phyloP scores from a whole-genome alignment of 2,888 invertebrate genomes.

The Drosophila bunnanda region DNA sequence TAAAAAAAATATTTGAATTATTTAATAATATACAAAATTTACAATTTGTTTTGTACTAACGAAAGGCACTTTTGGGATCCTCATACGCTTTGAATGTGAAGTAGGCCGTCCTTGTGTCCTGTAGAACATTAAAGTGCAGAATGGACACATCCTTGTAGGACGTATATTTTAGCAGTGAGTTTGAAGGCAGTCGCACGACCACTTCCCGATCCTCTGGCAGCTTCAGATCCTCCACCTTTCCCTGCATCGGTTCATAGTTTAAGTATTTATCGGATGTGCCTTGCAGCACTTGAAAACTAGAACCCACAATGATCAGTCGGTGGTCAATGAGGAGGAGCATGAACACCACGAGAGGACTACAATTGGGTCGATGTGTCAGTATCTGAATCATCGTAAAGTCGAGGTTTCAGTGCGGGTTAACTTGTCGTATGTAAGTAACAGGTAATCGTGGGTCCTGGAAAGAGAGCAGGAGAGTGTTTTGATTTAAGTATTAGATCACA shows the following conservation, averaged over 20 bases:
- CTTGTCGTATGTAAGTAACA: neutral
- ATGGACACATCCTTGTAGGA: constrained; percentile 87
- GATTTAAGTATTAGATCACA: neutral
- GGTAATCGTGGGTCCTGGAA: constrained; percentile 7
- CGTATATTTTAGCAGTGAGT: constrained; percentile 85
- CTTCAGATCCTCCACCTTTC: constrained; percentile 73
- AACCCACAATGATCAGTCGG: constrained; percentile 48
- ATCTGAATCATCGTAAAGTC: constrained; percentile 43
- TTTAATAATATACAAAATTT: neutral
- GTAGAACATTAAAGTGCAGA: constrained; percentile 86
- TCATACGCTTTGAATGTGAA: constrained; percentile 84
- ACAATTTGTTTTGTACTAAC: constrained; percentile 72
- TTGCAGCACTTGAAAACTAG: constrained; percentile 71
- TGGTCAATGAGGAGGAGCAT: constrained; percentile 48
- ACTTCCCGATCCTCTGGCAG: constrained; percentile 80
- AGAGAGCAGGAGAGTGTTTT: neutral
- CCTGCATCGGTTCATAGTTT: constrained; percentile 59
- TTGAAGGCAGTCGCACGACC: constrained; percentile 85
- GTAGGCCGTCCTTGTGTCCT: constrained; percentile 85
- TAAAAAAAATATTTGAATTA: constrained; percentile 38
- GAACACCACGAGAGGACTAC: constrained; percentile 43
- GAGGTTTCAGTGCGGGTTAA: neutral
- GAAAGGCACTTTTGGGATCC: constrained; percentile 84
- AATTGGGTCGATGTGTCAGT: constrained; percentile 14
- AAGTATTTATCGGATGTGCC: constrained; percentile 64